Percentiles rank a stretch among this genome's conserved stretches.
Evolutionary conservation across 2,113 vertebrate species (phyloP).

Genomic region (Cavia porcellus): DNA sequence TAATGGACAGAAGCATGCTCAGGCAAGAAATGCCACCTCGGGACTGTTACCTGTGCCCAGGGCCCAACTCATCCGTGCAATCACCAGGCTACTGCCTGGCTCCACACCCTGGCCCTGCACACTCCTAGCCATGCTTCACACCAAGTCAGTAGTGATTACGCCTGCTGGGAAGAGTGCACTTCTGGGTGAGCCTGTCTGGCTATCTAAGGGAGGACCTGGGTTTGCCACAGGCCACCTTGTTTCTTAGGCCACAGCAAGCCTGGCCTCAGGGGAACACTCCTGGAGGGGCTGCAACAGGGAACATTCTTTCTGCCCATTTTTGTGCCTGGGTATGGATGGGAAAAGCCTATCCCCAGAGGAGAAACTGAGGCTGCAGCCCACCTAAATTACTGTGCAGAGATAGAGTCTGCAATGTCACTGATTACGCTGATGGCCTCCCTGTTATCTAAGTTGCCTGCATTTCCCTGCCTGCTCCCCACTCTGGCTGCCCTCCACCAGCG

Average conservation of each 20-base stretch:
- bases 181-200: neutral
- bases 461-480: neutral
- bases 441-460: neutral
- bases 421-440: neutral
- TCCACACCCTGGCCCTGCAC: neutral
- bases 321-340: neutral
- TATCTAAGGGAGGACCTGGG: neutral
- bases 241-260: neutral
- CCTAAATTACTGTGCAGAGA: neutral
- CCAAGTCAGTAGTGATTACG: neutral
- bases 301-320: neutral
- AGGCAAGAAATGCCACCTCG: neutral
- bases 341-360: neutral
- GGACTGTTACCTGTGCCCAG: neutral
- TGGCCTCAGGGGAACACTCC: neutral
- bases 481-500: neutral
- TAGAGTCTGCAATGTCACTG: neutral
- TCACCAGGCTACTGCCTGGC: neutral
- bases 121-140: neutral
- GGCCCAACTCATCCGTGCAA: neutral
- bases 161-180: neutral
- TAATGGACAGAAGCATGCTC: neutral
- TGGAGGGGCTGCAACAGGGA: neutral
- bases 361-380: neutral
- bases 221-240: constrained; percentile 52